Conservation (phyloP, 2,888 invertebrate species). For the Drosophila kokeensis region DNA sequence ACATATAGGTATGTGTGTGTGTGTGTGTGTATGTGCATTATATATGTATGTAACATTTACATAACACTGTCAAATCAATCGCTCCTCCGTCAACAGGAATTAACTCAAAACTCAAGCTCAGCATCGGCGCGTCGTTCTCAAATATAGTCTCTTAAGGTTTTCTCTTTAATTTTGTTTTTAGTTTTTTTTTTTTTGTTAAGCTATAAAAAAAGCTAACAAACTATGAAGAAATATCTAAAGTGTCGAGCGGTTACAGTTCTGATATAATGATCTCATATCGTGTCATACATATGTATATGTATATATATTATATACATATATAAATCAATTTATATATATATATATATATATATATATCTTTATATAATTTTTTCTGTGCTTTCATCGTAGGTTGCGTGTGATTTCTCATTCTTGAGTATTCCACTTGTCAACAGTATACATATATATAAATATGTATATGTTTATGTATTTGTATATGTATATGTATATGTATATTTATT, state of each 20-base stretch:
- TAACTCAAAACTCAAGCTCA: slow-evolving; percentile 23
- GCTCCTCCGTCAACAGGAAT: slow-evolving; percentile 9
- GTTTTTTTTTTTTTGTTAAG: not conserved
- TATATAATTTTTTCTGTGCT: slow-evolving; percentile 33
- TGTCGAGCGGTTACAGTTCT: slow-evolving; percentile 31
- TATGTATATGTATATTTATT: slow-evolving; percentile 14
- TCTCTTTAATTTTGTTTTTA: not conserved
- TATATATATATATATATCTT: slow-evolving; percentile 11
- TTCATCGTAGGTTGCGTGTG: slow-evolving; percentile 30
- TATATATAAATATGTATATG: slow-evolving; percentile 15
- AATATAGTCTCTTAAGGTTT: slow-evolving; percentile 4
- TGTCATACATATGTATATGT: slow-evolving; percentile 11
- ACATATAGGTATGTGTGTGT: slow-evolving; percentile 25
- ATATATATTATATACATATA: slow-evolving; percentile 9
- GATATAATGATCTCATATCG: slow-evolving; percentile 18
- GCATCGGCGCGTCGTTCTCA: slow-evolving; percentile 9
- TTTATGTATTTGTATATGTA: slow-evolving; percentile 12
- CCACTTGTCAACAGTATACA: slow-evolving; percentile 23
- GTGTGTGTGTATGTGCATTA: slow-evolving; percentile 19
- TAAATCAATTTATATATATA: slow-evolving; percentile 6
- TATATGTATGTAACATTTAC: slow-evolving; percentile 22
- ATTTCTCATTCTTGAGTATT: slow-evolving; percentile 5
- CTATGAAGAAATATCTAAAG: slow-evolving; percentile 40
- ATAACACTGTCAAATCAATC: slow-evolving; percentile 12
- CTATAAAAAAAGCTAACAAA: slow-evolving; percentile 33